Percentiles rank a stretch among this genome's conserved stretches.
phyloP scores from a whole-genome alignment of 2,888 invertebrate species.

The Phlogophora meticulosa region DNA sequence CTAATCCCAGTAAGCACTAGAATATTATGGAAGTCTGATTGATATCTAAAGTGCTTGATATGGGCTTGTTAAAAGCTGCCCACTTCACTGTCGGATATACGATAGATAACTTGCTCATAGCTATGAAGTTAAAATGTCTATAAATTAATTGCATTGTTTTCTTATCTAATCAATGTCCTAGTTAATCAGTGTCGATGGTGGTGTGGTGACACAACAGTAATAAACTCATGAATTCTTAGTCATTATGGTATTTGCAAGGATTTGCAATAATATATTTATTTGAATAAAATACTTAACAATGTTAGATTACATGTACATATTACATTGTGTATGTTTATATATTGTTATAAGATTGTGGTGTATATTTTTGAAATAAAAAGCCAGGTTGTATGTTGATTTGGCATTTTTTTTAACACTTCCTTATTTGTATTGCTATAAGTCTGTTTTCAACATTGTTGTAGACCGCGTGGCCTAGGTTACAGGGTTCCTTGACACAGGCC shows the following conservation, averaged over 20 bases:
- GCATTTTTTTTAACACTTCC: slow-evolving; percentile 32
- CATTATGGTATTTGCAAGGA: slow-evolving; percentile 56
- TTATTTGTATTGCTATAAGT: no score
- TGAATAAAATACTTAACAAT: slow-evolving; percentile 51
- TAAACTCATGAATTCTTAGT: slow-evolving; percentile 51
- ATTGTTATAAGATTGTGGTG: slow-evolving; percentile 81
- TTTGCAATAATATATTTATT: slow-evolving; percentile 61
- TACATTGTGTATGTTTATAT: slow-evolving; percentile 67
- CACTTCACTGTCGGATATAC: slow-evolving; percentile 3
- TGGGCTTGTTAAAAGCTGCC: slow-evolving; percentile 28
- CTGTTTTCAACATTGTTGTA: no score
- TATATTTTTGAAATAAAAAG: slow-evolving; percentile 87
- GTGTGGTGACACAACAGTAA: slow-evolving; percentile 17
- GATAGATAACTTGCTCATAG: slow-evolving; percentile 23
- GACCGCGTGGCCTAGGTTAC: no score
- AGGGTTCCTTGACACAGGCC: no score
- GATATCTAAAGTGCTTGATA: slow-evolving; percentile 49
- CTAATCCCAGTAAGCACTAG: slow-evolving; percentile 4
- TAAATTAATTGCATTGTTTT: slow-evolving; percentile 31
- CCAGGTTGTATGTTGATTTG: slow-evolving; percentile 75
- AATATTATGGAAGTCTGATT: slow-evolving; percentile 26
- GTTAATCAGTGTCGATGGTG: slow-evolving; percentile 35
- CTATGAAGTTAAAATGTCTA: slow-evolving; percentile 24
- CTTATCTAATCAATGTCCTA: slow-evolving; percentile 31
- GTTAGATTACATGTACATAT: slow-evolving; percentile 68